Percentiles rank a stretch among this genome's conserved stretches.
Evolutionary conservation across 2,797 vertebrate genomes (phyloP).

Genomic region (Labeo calbasu): DNA sequence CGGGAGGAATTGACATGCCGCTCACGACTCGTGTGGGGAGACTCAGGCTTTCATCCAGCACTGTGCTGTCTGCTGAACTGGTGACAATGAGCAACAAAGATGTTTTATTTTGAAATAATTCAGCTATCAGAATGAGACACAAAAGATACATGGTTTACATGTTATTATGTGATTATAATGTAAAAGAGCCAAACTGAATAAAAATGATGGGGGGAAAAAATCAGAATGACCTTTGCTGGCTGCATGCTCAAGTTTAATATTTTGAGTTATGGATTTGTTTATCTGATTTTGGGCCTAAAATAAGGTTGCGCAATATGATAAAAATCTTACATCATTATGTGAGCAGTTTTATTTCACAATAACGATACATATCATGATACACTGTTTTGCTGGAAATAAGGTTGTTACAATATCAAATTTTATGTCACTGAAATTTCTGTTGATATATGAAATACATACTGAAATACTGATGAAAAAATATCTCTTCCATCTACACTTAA

Average conservation of each 20-base stretch:
- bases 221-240: background rate
- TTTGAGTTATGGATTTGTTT: background rate
- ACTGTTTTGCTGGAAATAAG: no score
- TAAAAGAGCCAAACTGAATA: background rate
- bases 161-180: background rate
- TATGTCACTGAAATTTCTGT: no score
- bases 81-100: conserved; percentile 28
- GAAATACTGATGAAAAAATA: no score
- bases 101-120: conserved; percentile 11
- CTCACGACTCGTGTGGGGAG: conserved; percentile 15
- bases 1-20: background rate
- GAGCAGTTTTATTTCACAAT: background rate
- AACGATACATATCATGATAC: background rate
- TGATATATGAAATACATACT: no score
- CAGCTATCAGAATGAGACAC: conserved; percentile 18
- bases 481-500: no score
- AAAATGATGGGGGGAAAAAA: background rate
- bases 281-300: background rate
- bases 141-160: background rate
- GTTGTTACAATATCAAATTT: no score
- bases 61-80: conserved; percentile 29
- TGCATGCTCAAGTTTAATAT: background rate
- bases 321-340: background rate
- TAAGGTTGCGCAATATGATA: background rate
- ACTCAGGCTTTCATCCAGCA: conserved; percentile 31